Evolutionary conservation across 2,888 invertebrate species (phyloP), one percentile per base, ranked within the genome.

Genomic region (Anoplius nigerrimus): DNA sequence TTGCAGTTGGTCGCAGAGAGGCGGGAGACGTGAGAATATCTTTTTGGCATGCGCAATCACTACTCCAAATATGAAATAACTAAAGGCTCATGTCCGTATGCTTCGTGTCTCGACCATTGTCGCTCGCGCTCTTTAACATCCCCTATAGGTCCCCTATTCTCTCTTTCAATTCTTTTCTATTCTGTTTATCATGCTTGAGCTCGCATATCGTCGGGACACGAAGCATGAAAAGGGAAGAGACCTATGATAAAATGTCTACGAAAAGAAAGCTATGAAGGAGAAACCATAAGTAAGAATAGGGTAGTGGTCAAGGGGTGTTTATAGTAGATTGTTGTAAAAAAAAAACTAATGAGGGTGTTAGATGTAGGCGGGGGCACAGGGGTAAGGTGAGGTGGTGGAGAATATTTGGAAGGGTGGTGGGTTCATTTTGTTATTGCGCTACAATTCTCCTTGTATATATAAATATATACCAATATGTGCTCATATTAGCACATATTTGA

Each of bases 11-110:
- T 87, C 84, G 86, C 85, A 86, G 86, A 87, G 85, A 87, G 87
- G 85, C 88, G 88, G 88, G 88, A 88, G 88, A 88, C 84, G 88
- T 88, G 88, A 88, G 88, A 88, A 88, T 88, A 85, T 87, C 72
- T 78, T 74, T 78, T 84, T 85, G 83, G 86, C 88, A 88, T 88
- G 88, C 88, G 84, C 88, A 88, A 88, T 85, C 88, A 88, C 88
- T 88, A 88, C 88, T 88, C 85, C 86, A 88, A 88, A 87, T 87
- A 87, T 87, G 82, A 87, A 86, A 81, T 86, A 85, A 86, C 86
- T 88, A 87, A 87, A 85, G 87, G 84, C 85, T 85, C 85, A 86
- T 87, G 84, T 88, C 84, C 85, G 86, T 83, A 61, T 74, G 76
- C 68, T 73, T 56, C 79, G 69, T 80, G 81, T 67, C 79, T 76